Evolutionary conservation across 2,888 invertebrate species (phyloP).

Genomic region (Biston stratarius): DNA sequence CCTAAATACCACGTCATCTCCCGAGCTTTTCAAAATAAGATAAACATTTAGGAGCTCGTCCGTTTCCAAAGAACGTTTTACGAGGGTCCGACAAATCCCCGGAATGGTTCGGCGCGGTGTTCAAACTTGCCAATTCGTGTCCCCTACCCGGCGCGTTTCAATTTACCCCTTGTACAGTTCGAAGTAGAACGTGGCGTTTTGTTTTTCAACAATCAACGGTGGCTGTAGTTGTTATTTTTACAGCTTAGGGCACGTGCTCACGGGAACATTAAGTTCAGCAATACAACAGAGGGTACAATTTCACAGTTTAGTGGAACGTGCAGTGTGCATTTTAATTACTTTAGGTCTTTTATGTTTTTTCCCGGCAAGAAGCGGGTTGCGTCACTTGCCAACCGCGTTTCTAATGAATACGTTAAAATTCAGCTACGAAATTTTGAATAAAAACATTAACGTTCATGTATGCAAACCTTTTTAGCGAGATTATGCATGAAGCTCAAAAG

Average conservation of each 20-base stretch:
- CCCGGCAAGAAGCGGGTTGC: conserved; percentile 5
- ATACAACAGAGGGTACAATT: conserved; percentile 31
- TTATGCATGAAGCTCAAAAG: conserved; percentile 14
- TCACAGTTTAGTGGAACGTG: conserved; percentile 32
- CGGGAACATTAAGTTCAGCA: conserved; percentile 47
- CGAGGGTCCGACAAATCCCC: conserved; percentile 75
- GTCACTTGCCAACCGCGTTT: conserved; percentile 18
- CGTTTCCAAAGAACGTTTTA: conserved; percentile 70
- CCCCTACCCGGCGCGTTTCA: conserved; percentile 70
- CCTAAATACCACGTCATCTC: conserved; percentile 63
- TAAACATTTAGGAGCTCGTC: conserved; percentile 60
- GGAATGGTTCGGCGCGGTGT: conserved; percentile 61
- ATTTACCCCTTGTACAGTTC: conserved; percentile 70
- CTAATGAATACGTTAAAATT: conserved; percentile 27
- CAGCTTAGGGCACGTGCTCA: conserved; percentile 51
- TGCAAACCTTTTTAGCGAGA: conserved; percentile 27
- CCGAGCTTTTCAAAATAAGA: conserved; percentile 66
- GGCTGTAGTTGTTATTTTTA: conserved; percentile 63
- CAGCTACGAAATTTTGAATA: conserved; percentile 18
- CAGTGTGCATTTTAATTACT: conserved; percentile 38
- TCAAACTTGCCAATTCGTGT: conserved; percentile 67
- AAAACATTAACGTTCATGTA: conserved; percentile 15
- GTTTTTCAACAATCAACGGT: conserved; percentile 61
- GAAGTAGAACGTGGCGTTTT: conserved; percentile 68
- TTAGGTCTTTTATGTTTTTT: conserved; percentile 23